A percentile compares a stretch with the other conserved stretches of the same genome.
Conservation (phyloP, 2,113 vertebrate species). For the Bettongia penicillata region DNA sequence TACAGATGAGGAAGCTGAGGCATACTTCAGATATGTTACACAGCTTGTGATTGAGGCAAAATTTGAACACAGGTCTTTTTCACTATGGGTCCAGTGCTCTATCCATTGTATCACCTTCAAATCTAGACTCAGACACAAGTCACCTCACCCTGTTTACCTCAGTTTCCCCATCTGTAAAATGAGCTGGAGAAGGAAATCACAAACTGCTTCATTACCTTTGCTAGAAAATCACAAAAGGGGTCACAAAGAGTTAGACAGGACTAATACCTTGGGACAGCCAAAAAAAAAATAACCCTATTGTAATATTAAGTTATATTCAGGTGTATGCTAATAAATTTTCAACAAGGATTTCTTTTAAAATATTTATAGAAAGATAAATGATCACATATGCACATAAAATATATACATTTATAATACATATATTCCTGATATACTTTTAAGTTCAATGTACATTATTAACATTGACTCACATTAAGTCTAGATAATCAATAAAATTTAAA, state of each 20-base stretch:
- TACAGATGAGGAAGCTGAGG: too few species aligned
- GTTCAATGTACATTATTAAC: background rate
- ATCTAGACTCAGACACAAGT: background rate
- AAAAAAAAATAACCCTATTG: background rate
- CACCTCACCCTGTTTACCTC: background rate
- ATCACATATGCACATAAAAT: background rate
- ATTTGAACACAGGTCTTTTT: too few species aligned
- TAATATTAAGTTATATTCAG: background rate
- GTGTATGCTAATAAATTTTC: background rate
- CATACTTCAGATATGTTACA: too few species aligned
- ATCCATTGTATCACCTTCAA: background rate
- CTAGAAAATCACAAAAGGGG: background rate
- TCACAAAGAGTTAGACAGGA: background rate
- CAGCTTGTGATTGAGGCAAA: too few species aligned
- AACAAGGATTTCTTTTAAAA: background rate
- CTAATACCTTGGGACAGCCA: background rate
- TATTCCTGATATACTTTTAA: background rate
- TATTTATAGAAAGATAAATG: background rate
- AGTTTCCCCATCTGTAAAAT: too few species aligned
- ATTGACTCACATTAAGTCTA: background rate
- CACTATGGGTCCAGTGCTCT: too few species aligned
- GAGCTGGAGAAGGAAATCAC: background rate
- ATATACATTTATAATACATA: background rate
- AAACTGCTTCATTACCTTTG: background rate
- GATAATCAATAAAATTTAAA: background rate